Evolutionary conservation across 2,888 invertebrate genomes (phyloP).

Genomic region (Sinodicranocentrus sp.): DNA sequence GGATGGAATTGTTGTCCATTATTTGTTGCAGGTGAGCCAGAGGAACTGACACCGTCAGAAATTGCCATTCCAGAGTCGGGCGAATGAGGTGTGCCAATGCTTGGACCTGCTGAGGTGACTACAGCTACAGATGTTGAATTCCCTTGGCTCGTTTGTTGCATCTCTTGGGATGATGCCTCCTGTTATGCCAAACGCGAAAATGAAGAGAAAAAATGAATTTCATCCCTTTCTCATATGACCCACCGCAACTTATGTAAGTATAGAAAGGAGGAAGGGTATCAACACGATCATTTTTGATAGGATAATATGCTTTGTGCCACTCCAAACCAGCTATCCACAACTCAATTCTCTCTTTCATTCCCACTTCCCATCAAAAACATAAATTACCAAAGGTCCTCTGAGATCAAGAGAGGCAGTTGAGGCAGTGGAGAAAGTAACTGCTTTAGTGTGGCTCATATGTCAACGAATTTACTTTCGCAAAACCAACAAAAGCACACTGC

Average conservation of each 20-base stretch:
- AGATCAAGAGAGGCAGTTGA: constrained; percentile 22
- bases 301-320: no score
- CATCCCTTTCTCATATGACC: background rate
- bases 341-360: constrained; percentile 41
- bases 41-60: constrained; percentile 80
- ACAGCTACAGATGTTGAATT: constrained; percentile 64
- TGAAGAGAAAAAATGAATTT: background rate
- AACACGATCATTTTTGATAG: no score
- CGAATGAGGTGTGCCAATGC: constrained; percentile 74
- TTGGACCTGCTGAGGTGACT: constrained; percentile 73
- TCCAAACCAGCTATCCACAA: no score
- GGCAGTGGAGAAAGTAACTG: constrained; percentile 32
- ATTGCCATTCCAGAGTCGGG: constrained; percentile 80
- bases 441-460: no score
- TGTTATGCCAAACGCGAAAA: constrained; percentile 38
- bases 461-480: no score
- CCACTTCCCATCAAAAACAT: constrained; percentile 60
- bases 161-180: constrained; percentile 76
- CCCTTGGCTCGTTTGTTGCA: constrained; percentile 70
- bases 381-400: constrained; percentile 46
- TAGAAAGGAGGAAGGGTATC: background rate
- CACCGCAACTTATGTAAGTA: background rate
- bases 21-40: constrained; percentile 80
- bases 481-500: no score
- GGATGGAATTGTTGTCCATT: constrained; percentile 80